Evolutionary conservation across 1,140 invertebrate genomes (phyloP), one percentile per base, ranked within the genome.

Genomic region (Centruroides vittatus): DNA sequence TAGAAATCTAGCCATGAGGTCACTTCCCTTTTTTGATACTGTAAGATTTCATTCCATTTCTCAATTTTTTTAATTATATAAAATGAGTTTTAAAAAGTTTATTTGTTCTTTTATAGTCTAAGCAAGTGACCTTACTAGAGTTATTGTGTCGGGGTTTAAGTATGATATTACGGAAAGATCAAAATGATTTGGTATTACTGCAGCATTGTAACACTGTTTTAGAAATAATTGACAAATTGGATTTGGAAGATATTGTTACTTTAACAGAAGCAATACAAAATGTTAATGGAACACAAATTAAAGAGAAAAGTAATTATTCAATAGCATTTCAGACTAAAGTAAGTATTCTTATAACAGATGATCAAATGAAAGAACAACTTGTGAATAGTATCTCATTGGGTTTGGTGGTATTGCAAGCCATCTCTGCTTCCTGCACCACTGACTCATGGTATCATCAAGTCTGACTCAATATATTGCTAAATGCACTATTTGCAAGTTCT

Each of bases 21-120:
- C 58, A 48, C 60, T 67, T 52, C 47, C 56, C 13, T 41, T 59
- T 48, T 64, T 64, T 61, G 54, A 51, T 23, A 11, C 47, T 47
- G 62, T 64, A 59, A 13, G 62, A 57, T 41, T 41, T 6, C 5
- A 41, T 41, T 41, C 5, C 0, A 3, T 41, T 41, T 41, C 5
- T 41, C 8, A 41, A 41, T 41, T 41, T 41, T 41, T 6, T 41
- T 41, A 41, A 2, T 2, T 8, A 36, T 7, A 6, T 36, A 53
- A 53, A 8, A 23, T 23, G 23, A 23, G 23, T 23, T 23, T 23
- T 23, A 23, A 53, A 23, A 34, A 36, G 8, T 23, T n/a, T n/a
- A n/a, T n/a, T 36, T 53, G 23, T 8, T 8, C 5, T 53, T 23
- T 23, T 53, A 5, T 8, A 53, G 51, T 5, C 51, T 36, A 34